Percentiles rank a stretch among this genome's conserved stretches.
phyloP scores from a whole-genome alignment of 2,797 vertebrate genomes.

The Acropternis orthonyx region DNA sequence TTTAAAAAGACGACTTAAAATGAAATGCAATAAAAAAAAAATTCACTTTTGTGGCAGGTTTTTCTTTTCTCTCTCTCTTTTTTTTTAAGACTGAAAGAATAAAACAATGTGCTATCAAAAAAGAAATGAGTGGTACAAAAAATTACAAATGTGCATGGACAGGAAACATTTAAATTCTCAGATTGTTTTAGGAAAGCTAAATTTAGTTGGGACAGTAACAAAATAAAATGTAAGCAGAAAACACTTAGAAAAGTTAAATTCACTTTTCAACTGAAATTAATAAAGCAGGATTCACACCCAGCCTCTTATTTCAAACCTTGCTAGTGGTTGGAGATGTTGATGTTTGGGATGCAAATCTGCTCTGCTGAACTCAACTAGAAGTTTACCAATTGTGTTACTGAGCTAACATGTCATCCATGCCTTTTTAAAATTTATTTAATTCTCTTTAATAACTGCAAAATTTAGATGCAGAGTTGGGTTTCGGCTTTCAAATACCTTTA shows the following conservation, averaged over 20 bases:
- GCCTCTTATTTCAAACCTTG: background rate
- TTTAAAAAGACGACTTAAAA: constrained; percentile 78
- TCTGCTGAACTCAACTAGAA: background rate
- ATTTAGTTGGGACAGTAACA: constrained; percentile 9
- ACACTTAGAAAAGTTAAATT: background rate
- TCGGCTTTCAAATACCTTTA: background rate
- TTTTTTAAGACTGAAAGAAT: constrained; percentile 40
- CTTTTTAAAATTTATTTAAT: background rate
- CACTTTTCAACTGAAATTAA: background rate
- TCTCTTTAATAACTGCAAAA: background rate
- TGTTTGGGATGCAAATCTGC: background rate
- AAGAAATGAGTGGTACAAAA: constrained; percentile 1
- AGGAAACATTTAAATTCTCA: constrained; percentile 17
- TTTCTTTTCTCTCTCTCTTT: background rate
- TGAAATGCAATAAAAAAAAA: constrained; percentile 79
- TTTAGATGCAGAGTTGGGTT: background rate
- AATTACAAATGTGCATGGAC: background rate
- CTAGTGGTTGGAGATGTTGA: background rate
- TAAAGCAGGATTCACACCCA: background rate
- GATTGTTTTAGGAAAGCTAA: constrained; percentile 13
- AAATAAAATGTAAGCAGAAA: background rate
- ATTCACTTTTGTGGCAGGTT: constrained; percentile 70
- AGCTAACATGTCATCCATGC: background rate
- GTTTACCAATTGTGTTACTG: background rate
- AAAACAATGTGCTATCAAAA: constrained; percentile 61